phyloP scores from a whole-genome alignment of 2,888 invertebrate species.

The Leucophenga maculata region DNA sequence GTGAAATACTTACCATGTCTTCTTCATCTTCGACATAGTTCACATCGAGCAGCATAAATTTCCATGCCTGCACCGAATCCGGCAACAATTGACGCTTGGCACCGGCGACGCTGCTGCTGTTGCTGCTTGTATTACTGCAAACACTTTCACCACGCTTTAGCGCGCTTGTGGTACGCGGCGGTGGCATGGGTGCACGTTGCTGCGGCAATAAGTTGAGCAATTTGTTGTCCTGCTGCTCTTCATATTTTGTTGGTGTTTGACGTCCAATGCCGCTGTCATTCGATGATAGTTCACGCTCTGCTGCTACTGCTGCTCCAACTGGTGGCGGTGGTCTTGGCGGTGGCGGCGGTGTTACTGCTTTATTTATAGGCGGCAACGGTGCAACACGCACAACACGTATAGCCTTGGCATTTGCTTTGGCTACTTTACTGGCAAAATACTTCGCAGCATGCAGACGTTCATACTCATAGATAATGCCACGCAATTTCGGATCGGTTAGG shows the following conservation, averaged over 20 bases:
- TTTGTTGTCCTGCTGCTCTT: constrained; percentile 1
- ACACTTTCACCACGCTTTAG: constrained; percentile 21
- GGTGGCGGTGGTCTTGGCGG: constrained; percentile 8
- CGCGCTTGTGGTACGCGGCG: constrained; percentile 41
- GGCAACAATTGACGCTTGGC: constrained; percentile 48
- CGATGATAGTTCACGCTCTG: not conserved
- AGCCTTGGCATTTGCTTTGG: not conserved
- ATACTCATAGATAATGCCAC: constrained; percentile 70
- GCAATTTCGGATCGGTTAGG: constrained; percentile 61
- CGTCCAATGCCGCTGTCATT: constrained; percentile 36
- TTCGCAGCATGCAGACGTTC: constrained; percentile 58
- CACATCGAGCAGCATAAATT: constrained; percentile 65
- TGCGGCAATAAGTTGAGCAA: constrained; percentile 36
- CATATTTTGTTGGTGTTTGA: not conserved
- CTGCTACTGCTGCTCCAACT: not conserved
- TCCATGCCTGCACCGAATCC: constrained; percentile 70
- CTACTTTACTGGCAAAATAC: constrained; percentile 52
- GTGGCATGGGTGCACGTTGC: constrained; percentile 47
- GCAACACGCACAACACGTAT: constrained; percentile 33
- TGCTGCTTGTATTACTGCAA: not conserved
- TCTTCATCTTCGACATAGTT: constrained; percentile 72
- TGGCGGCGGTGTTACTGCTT: not conserved
- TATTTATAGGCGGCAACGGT: constrained; percentile 18
- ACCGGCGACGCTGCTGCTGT: not conserved
- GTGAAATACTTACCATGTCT: constrained; percentile 69